Conservation (phyloP, 1,140 invertebrate genomes). For the Drosophila takahashii region DNA sequence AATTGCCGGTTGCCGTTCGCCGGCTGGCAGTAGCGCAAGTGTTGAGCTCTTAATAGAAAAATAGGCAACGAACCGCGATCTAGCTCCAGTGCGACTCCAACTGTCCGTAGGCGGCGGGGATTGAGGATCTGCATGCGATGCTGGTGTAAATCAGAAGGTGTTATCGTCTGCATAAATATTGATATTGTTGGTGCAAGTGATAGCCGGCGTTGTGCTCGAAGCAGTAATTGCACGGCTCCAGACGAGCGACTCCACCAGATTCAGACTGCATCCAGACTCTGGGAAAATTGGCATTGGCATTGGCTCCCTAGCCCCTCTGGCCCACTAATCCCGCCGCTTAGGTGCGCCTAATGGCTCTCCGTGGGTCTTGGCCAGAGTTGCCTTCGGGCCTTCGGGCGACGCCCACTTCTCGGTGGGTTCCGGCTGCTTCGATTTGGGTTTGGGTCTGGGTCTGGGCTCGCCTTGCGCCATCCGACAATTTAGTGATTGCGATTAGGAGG, state of each 20-base stretch:
- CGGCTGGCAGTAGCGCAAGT: conserved; percentile 78
- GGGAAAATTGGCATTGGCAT: conserved; percentile 74
- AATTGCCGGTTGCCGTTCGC: conserved; percentile 69
- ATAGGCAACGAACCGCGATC: conserved; percentile 33
- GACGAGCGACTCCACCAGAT: conserved; percentile 25
- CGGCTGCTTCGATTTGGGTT: conserved; percentile 23
- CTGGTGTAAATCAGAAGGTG: conserved; percentile 82
- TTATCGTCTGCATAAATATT: conserved; percentile 84
- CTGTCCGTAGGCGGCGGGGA: conserved; percentile 54
- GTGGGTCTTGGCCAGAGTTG: conserved; percentile 31
- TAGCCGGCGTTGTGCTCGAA: conserved; percentile 80
- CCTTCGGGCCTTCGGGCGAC: conserved; percentile 45
- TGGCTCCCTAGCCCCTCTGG: conserved; percentile 11
- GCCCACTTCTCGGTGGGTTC: conserved; percentile 61
- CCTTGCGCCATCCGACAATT: conserved; percentile 70
- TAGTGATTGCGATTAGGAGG: conserved; percentile 81
- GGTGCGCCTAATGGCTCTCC: conserved; percentile 72
- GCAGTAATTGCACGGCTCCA: conserved; percentile 73
- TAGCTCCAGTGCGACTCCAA: conserved; percentile 15
- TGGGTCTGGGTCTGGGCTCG: conserved; percentile 28
- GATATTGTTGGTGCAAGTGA: conserved; percentile 81
- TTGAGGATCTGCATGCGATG: conserved; percentile 74
- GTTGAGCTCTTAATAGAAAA: conserved; percentile 84
- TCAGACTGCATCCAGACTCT: conserved; percentile 30
- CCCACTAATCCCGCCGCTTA: conserved; percentile 71